A percentile compares a stretch with the other conserved stretches of the same genome.
Conservation (phyloP, 2,888 invertebrate species). For the Spodoptera exigua region DNA sequence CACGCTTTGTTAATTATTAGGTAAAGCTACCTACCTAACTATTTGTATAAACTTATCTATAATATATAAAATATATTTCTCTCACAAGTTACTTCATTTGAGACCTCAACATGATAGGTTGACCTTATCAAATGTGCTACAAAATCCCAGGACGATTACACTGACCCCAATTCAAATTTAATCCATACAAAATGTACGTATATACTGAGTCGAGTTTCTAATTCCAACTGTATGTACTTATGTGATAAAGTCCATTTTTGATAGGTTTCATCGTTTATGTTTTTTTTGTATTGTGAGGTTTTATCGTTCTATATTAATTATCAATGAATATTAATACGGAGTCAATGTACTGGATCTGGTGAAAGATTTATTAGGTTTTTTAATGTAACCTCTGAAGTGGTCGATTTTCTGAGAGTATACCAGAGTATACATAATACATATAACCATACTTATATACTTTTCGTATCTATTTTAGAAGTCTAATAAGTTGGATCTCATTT, state of each 20-base stretch:
- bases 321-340: constrained; percentile 29
- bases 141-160: not conserved
- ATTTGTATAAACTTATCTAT: too few relatives aligned
- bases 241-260: constrained; percentile 12
- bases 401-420: too few relatives aligned
- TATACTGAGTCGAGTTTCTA: not conserved
- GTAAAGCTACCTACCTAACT: too few relatives aligned
- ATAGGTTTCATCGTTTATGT: constrained; percentile 8
- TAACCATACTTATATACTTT: too few relatives aligned
- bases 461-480: too few relatives aligned
- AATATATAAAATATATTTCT: too few relatives aligned
- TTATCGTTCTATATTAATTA: constrained; percentile 7
- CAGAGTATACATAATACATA: too few relatives aligned
- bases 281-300: too few relatives aligned
- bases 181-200: not conserved
- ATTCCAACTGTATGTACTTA: constrained; percentile 12
- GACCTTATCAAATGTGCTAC: not conserved
- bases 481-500: too few relatives aligned
- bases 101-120: not conserved
- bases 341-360: constrained; percentile 5
- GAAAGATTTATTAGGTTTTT: not conserved
- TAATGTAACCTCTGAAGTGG: too few relatives aligned
- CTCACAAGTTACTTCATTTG: too few relatives aligned
- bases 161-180: constrained; percentile 12
- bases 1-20: too few relatives aligned